phyloP scores from a whole-genome alignment of 2,113 vertebrate genomes.

The Xiphophorus maculatus region DNA sequence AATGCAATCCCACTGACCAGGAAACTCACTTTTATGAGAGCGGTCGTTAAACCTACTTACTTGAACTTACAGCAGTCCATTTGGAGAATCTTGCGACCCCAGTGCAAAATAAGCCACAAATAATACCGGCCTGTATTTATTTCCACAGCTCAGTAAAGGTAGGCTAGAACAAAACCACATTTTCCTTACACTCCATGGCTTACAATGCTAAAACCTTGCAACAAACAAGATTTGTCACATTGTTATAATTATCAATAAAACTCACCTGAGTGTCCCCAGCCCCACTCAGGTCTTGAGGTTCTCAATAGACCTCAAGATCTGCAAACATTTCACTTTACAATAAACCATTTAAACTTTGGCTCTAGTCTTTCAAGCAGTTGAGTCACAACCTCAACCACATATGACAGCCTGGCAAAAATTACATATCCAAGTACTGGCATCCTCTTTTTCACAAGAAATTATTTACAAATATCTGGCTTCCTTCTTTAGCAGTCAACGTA shows the following conservation, averaged over 20 bases:
- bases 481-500: neutral
- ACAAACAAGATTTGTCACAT: neutral
- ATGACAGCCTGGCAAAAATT: neutral
- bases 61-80: too few species aligned
- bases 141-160: too few species aligned
- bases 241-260: neutral
- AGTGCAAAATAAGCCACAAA: too few species aligned
- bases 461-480: neutral
- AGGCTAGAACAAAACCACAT: too few species aligned
- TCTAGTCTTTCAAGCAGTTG: neutral
- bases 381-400: neutral
- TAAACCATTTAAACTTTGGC: too few species aligned
- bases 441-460: neutral
- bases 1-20: neutral
- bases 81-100: too few species aligned
- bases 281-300: too few species aligned
- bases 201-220: too few species aligned
- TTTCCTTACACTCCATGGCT: too few species aligned
- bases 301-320: too few species aligned
- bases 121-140: too few species aligned
- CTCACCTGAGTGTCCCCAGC: too few species aligned
- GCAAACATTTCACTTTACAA: neutral
- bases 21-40: neutral
- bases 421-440: neutral
- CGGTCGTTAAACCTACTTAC: neutral